A percentile compares a stretch with the other conserved stretches of the same genome.
These are phyloP conservation scores for Aphelenchoides besseyi DNA, from an alignment of 1,140 invertebrate genomes.

Conservation along the genomic window DNA sequence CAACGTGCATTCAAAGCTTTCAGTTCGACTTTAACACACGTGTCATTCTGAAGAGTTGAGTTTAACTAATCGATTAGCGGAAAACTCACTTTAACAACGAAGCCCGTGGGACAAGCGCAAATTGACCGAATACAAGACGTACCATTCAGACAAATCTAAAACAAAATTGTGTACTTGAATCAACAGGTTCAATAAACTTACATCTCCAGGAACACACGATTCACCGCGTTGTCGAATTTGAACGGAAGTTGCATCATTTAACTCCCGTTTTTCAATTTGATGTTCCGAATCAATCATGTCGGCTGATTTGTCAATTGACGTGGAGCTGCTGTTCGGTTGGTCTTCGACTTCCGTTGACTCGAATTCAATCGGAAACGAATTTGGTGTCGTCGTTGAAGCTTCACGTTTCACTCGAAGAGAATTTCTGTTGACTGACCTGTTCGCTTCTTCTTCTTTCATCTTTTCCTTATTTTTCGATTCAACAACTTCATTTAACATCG, in stretches of 20 bases:
- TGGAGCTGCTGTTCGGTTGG: not conserved
- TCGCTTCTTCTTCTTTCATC: no score
- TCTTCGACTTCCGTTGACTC: not conserved
- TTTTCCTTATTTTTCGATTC: not conserved
- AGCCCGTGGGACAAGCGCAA: conserved; percentile 31
- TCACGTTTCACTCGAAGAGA: no score
- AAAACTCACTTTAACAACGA: conserved; percentile 22
- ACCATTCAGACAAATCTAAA: conserved; percentile 36
- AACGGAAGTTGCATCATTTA: not conserved
- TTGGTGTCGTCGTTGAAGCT: not conserved
- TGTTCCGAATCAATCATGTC: not conserved
- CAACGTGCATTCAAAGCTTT: conserved; percentile 1
- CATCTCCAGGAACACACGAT: conserved; percentile 34
- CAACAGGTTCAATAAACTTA: no score
- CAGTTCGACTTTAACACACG: not conserved
- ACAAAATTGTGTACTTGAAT: not conserved
- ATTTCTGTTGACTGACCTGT: no score
- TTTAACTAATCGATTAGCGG: not conserved
- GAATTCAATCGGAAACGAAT: not conserved
- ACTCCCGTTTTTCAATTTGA: not conserved
- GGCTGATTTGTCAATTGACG: no score
- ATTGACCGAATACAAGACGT: conserved; percentile 32
- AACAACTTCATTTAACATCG: not conserved
- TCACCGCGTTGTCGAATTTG: conserved; percentile 16
- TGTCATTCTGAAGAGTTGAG: not conserved